These are phyloP conservation scores for Peucedramus taeniatus DNA, from an alignment of 2,113 vertebrate genomes.

Conservation along the genomic window DNA sequence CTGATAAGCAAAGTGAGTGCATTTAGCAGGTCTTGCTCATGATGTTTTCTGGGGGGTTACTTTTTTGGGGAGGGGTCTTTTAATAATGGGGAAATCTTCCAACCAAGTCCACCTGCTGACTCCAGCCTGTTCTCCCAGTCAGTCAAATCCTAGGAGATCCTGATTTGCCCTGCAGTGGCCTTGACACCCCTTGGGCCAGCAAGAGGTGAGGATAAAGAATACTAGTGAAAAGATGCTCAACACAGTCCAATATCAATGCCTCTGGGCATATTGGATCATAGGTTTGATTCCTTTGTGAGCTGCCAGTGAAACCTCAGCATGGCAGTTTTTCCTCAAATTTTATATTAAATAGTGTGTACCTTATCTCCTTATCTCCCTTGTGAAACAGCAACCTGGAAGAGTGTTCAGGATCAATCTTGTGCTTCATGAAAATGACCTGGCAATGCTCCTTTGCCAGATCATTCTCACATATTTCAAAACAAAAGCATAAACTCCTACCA, in stretches of 20 bases:
- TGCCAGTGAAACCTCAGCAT: neutral
- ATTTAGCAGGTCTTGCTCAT: neutral
- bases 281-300: neutral
- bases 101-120: neutral
- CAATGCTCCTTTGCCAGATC: neutral
- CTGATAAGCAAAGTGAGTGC: neutral
- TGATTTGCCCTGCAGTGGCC: neutral
- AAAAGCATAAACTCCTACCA: neutral
- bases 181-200: neutral
- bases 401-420: neutral
- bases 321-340: neutral
- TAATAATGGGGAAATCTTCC: neutral
- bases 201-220: neutral
- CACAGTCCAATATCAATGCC: neutral
- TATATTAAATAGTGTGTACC: neutral
- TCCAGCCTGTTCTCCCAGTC: neutral
- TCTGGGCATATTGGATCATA: neutral
- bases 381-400: neutral
- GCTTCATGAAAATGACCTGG: conserved; percentile 14
- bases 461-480: neutral
- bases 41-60: neutral
- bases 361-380: neutral
- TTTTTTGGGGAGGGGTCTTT: neutral
- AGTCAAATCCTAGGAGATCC: neutral
- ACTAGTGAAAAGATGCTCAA: neutral